phyloP scores from a whole-genome alignment of 2,797 vertebrate genomes.

The Moxostoma hubbsi region DNA sequence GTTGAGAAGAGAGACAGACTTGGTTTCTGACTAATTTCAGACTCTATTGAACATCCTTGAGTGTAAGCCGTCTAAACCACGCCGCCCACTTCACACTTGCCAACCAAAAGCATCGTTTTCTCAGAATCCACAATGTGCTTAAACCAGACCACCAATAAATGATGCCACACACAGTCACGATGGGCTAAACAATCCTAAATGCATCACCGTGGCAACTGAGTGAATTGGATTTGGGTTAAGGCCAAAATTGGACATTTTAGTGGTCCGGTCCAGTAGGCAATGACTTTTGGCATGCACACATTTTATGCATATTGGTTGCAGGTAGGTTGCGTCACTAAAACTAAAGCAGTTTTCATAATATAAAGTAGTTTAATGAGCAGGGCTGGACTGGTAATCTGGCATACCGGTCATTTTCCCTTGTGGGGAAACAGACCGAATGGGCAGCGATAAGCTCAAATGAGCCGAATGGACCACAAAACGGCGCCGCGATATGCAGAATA shows the following conservation, averaged over 20 bases:
- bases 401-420: no score
- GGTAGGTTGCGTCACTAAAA: no score
- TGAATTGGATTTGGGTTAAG: not conserved
- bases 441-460: no score
- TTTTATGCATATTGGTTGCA: no score
- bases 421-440: no score
- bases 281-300: no score
- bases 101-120: conserved; percentile 59
- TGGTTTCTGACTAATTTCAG: conserved; percentile 17
- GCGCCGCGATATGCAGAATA: no score
- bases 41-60: conserved; percentile 63
- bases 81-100: conserved; percentile 50
- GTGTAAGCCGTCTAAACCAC: conserved; percentile 57
- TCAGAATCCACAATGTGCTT: conserved; percentile 61
- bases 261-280: not conserved
- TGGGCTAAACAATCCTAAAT: conserved; percentile 54
- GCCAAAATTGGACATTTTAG: not conserved
- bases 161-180: conserved; percentile 62
- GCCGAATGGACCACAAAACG: no score
- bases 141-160: conserved; percentile 57
- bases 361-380: no score
- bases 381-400: no score
- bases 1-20: not conserved
- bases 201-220: conserved; percentile 55
- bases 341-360: no score